Evolutionary conservation across 2,113 vertebrate species (phyloP), one percentile per base, ranked within the genome.

Genomic region (Saccopteryx bilineata): DNA sequence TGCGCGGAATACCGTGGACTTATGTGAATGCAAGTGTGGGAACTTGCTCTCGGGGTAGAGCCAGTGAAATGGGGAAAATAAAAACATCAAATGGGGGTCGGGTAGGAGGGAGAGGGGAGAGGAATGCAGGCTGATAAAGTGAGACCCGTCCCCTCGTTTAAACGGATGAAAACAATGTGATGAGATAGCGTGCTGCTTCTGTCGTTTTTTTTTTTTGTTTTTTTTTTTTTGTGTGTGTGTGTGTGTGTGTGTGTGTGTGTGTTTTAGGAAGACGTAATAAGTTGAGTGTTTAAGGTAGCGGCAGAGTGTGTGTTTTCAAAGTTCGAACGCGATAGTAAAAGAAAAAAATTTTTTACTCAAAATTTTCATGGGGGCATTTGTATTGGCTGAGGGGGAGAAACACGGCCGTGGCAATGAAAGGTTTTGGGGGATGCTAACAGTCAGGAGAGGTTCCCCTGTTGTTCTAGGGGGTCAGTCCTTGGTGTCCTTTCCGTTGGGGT

Each of bases 91-190:
- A 92, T 39, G 92, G 93, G 28, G 33, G 54, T 71, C 24, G 33
- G 78, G 21, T 50, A 28, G 82, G 84, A 86, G n/a, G 82, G 84
- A 86, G 87, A 39, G 24, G 56, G 90, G 81, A 54, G 88, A 92
- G 87, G 86, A 90, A 65, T 91, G 93, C 69, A 56, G 76, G 78
- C 93, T 52, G 81, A 84, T 86, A 85, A 92, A 89, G 31, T 66
- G 66, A 76, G 86, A 75, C 72, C 58, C 39, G 39, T 39, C 39
- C 39, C 39, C 39, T 39, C 39, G 39, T 39, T 65, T 96, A 93
- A 96, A 91, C 80, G 66, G 93, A 87, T 96, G 95, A 87, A 92
- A 96, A 93, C 94, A 95, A 96, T 92, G 91, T 95, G 94, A 96
- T 94, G 91, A 91, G 84, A 86, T 87, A 58, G 21, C 65, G 81